Base-by-base conservation (phyloP, 2,888 invertebrate species). In the Neoascia interrupta region DNA sequence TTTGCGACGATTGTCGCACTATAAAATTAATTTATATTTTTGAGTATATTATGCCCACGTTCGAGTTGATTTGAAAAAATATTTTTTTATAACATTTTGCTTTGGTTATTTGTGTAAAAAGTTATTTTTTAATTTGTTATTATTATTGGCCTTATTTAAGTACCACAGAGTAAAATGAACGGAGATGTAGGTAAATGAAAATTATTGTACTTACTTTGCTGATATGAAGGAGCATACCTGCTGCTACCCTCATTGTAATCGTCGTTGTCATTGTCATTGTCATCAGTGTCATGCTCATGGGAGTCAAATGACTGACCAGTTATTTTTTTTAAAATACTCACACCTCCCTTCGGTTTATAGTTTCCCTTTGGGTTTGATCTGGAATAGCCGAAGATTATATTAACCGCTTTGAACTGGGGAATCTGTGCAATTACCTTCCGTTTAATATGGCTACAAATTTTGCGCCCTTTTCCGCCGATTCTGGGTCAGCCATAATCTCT, bases 401-500 rank as follows among this genome's bases (percentile, higher is more conserved):
- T n/a, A 21, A 6, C 6, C 5, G n/a, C n/a, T n/a, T 26, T 8
- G 26, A 4, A 26, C 8, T 26, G 6, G 1, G 26, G 4, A n/a
- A 15, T 16, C 3, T 4, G 8, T 10, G 15, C 1, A 1, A n/a
- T 34, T 19, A 79, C 79, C 56, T 66, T 34, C 61, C 79, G 19
- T 16, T 60, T 4, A 60, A n/a, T 8, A 41, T 51, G 1, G 64
- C 64, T 4, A 43, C 36, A 10, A 58, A 72, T 41, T 47, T 58
- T 2, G 61, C 49, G 3, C 49, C 51, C 16, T 45, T 79, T 28
- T 41, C 60, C 16, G 51, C 43, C 3, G 60, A 54, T 19, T 80
- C 80, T 6, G 80, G 74, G 34, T 80, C 80, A 8, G 63, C 39
- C 81, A 85, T 83, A 2, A 85, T 68, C 18, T 85, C 85, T 1